Evolutionary conservation across 2,888 invertebrate species (phyloP), one percentile per base, ranked within the genome.

Genomic region (Yponomeuta evonymella): DNA sequence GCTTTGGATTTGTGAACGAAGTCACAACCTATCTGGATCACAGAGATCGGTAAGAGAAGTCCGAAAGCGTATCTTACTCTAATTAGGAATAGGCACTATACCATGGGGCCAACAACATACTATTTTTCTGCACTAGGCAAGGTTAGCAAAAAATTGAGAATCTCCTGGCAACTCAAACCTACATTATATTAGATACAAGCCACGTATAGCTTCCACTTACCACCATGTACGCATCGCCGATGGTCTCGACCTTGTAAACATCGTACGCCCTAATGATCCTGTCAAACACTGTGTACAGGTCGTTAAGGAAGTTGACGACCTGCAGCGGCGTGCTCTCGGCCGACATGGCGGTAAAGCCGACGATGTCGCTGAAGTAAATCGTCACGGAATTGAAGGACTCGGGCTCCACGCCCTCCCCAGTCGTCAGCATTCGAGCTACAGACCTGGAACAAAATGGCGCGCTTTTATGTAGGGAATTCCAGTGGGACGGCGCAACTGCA

Each of bases 191-290:
- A 43, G 43, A 8, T 43, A 43, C 0, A 43, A 8, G 43, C 6
- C 1, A 8, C 43, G 9, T 8, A 8, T 8, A 64, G 2, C 29
- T 10, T 29, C 64, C 29, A 64, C 93, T 83, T 83, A 94, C 94
- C 90, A 94, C 94, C 94, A 94, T 94, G 75, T 94, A 94, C 71
- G 94, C 94, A 78, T 97, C 97, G 48, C 98, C 98, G 73, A 98
- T 98, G 65, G 98, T 98, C 91, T 98, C 98, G 73, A 99, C 99
- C 92, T 99, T 99, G 87, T 99, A 99, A 67, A 99, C 99, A 84
- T 99, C 98, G 86, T 98, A 99, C 79, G 98, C 97, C 87, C 97
- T 96, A 78, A 99, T 98, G 81, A 99, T 98, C 79, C 96, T 94
- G 91, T 99, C 99, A 88, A 99, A 99, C 75, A 98, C 95, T 69